These are phyloP conservation scores for Melanerpes formicivorus DNA, from an alignment of 2,113 vertebrate species.

Conservation along the genomic window DNA sequence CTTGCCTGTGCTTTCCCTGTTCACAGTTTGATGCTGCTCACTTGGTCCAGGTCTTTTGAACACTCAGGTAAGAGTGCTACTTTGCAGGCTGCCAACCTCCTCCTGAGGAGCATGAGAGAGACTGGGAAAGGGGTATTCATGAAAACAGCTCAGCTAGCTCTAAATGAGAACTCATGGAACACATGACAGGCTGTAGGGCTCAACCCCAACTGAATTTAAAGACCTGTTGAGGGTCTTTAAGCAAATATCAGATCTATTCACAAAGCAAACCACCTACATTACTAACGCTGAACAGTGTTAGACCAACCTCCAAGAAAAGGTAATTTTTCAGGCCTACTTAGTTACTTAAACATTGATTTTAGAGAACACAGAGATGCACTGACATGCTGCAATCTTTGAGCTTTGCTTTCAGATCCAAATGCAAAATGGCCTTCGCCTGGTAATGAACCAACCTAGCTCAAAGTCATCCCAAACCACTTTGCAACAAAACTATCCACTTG, in stretches of 20 bases:
- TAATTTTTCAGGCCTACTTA: neutral
- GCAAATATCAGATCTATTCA: neutral
- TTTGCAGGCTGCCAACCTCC: neutral
- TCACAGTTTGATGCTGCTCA: neutral
- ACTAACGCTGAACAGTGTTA: neutral
- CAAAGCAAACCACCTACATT: neutral
- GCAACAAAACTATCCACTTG: neutral
- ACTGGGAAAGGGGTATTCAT: neutral
- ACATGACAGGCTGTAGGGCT: neutral
- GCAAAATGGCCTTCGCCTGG: neutral
- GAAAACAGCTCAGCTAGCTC: neutral
- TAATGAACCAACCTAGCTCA: neutral
- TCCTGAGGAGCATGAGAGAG: neutral
- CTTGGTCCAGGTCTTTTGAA: neutral
- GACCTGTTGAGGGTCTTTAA: neutral
- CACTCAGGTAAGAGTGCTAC: neutral
- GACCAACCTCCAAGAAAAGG: neutral
- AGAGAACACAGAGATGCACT: neutral
- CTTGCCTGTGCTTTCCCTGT: neutral
- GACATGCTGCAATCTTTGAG: neutral
- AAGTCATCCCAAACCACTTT: neutral
- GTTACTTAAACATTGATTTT: neutral
- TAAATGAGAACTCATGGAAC: neutral
- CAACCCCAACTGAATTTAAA: neutral
- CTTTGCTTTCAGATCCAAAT: neutral